These are phyloP conservation scores for Gulo gulo DNA, from an alignment of 2,113 vertebrate genomes.

Conservation along the genomic window DNA sequence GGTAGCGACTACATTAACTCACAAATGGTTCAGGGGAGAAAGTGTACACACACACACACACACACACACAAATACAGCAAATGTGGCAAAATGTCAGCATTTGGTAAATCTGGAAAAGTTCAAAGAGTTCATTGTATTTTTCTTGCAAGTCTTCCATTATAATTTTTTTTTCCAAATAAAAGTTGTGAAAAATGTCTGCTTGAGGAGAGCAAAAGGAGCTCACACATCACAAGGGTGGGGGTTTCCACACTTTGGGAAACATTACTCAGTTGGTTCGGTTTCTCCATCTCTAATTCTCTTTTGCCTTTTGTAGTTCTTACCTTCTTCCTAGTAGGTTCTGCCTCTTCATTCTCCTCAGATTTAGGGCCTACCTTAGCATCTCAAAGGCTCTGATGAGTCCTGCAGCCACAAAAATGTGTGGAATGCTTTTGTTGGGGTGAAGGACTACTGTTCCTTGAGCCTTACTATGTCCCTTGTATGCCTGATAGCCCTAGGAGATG, in stretches of 20 bases:
- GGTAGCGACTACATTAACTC: background rate
- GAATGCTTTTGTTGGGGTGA: background rate
- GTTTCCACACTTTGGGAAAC: background rate
- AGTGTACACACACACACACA: background rate
- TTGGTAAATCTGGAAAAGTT: conserved; percentile 27
- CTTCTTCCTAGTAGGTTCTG: background rate
- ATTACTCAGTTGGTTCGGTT: background rate
- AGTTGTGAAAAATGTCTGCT: background rate
- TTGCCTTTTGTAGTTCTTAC: background rate
- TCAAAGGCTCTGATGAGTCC: conserved; percentile 21
- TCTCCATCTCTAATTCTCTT: background rate
- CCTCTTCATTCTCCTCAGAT: background rate
- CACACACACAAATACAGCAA: background rate
- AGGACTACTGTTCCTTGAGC: background rate
- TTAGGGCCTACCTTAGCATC: background rate
- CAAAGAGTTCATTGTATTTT: background rate
- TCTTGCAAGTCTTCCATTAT: background rate
- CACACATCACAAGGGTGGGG: background rate
- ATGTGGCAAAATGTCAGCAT: background rate
- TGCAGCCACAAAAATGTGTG: background rate
- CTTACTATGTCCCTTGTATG: background rate
- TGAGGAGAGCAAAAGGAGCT: background rate
- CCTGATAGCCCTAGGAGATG: background rate
- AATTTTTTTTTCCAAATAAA: background rate
- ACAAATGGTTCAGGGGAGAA: background rate